Evolutionary conservation across 2,797 vertebrate genomes (phyloP).

Genomic region (Steatocranus sp.): DNA sequence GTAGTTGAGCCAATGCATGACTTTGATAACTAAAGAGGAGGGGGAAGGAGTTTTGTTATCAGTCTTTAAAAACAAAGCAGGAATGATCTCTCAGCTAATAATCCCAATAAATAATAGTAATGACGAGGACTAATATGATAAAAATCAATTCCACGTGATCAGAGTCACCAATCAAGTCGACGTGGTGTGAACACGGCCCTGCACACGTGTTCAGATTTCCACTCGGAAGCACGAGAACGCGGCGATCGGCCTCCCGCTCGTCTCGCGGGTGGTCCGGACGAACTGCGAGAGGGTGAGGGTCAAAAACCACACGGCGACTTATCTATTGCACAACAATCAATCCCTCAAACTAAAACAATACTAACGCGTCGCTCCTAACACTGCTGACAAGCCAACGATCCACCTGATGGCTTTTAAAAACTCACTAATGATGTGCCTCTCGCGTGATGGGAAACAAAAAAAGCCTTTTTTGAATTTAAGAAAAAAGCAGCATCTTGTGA

Average conservation of each 20-base stretch:
- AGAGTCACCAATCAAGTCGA: constrained; percentile 25
- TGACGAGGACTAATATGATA: constrained; percentile 45
- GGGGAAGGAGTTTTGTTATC: not conserved
- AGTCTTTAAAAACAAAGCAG: constrained; percentile 32
- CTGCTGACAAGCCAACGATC: not conserved
- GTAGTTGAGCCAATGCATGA: constrained; percentile 24
- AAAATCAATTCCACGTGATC: constrained; percentile 36
- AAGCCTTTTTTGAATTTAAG: not conserved
- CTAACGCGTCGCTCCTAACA: not conserved
- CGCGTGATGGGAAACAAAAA: not conserved
- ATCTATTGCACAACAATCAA: not conserved
- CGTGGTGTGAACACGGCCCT: constrained; percentile 18
- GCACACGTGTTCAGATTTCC: not conserved
- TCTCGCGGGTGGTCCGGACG: not conserved
- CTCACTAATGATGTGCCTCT: not conserved
- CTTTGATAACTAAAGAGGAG: constrained; percentile 27
- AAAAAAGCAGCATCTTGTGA: constrained; percentile 14
- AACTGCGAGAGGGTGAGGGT: not conserved
- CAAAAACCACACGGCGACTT: not conserved
- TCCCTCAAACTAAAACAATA: constrained; percentile 2
- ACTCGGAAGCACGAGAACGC: not conserved
- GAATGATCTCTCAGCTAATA: constrained; percentile 44
- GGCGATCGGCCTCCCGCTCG: not conserved
- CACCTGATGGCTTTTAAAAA: not conserved
- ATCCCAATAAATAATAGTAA: constrained; percentile 69